Percentiles rank a stretch among this genome's conserved stretches.
Evolutionary conservation across 1,140 invertebrate species (phyloP).

Genomic region (Capitella teleta): DNA sequence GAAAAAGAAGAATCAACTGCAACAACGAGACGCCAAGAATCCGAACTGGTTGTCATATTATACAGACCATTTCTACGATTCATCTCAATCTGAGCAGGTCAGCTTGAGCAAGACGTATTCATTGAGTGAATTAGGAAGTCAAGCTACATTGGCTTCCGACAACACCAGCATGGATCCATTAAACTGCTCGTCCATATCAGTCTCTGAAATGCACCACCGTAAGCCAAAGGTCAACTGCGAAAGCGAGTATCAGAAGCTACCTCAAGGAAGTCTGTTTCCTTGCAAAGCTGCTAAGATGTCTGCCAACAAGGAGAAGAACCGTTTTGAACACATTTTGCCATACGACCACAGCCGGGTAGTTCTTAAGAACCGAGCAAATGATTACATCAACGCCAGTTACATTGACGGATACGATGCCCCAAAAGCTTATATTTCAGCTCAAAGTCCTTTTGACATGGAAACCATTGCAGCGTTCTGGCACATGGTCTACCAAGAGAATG

Average conservation of each 20-base stretch:
- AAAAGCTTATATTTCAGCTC: constrained; percentile 34
- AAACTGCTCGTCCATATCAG: constrained; percentile 8
- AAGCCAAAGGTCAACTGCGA: constrained; percentile 20
- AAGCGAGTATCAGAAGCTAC: constrained; percentile 30
- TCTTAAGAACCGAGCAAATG: constrained; percentile 43
- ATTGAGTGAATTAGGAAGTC: constrained; percentile 20
- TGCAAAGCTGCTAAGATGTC: constrained; percentile 17
- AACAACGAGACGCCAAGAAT: too few relatives aligned
- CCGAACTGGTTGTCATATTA: not conserved
- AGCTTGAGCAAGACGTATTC: constrained; percentile 12
- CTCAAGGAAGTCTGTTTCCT: constrained; percentile 17
- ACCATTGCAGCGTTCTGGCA: constrained; percentile 36
- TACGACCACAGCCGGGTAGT: constrained; percentile 34
- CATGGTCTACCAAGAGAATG: constrained; percentile 28
- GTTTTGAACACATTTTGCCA: constrained; percentile 31
- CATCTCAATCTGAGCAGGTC: too few relatives aligned
- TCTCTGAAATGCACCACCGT: constrained; percentile 2
- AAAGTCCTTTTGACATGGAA: constrained; percentile 35
- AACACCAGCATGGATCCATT: constrained; percentile 20
- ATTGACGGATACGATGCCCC: constrained; percentile 19
- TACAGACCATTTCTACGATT: not conserved
- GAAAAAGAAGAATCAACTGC: constrained; percentile 7
- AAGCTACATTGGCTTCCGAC: constrained; percentile 20
- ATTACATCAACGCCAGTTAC: constrained; percentile 91
- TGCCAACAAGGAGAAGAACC: constrained; percentile 22